Evolutionary conservation across 2,888 invertebrate species (phyloP).

Genomic region (Lissonota sp.): DNA sequence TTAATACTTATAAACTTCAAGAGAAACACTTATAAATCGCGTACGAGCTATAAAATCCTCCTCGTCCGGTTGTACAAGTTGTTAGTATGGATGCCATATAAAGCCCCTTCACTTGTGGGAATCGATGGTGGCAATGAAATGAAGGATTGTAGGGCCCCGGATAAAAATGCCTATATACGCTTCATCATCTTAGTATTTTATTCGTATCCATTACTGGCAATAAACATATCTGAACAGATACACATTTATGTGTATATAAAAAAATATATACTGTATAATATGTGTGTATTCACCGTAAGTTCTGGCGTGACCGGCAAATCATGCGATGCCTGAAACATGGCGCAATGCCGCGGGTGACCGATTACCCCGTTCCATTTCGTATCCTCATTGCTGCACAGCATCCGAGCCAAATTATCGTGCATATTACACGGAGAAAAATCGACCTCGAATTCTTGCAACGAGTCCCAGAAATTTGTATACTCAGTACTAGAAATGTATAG

Average conservation of each 20-base stretch:
- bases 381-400: conserved; percentile 16
- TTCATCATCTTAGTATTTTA: conserved; percentile 47
- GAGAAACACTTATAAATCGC: conserved; percentile 21
- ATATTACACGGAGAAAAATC: too few species aligned
- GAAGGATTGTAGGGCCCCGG: conserved; percentile 27
- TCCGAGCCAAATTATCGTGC: conserved; percentile 31
- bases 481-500: too few species aligned
- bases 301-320: conserved; percentile 42
- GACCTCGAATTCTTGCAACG: too few species aligned
- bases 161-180: conserved; percentile 36
- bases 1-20: conserved; percentile 2
- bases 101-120: conserved; percentile 26
- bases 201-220: conserved; percentile 47
- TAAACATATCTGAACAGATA: conserved; percentile 31
- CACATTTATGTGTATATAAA: not conserved
- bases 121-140: conserved; percentile 54
- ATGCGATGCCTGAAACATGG: conserved; percentile 29
- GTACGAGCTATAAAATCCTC: conserved; percentile 55
- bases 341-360: conserved; percentile 49
- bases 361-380: conserved; percentile 41
- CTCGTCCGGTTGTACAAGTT: conserved; percentile 45
- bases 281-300: conserved; percentile 15
- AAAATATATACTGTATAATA: not conserved
- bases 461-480: too few species aligned
- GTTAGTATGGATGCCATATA: conserved; percentile 11